A percentile compares a stretch with the other conserved stretches of the same genome.
Evolutionary conservation across 2,888 invertebrate genomes (phyloP).

Genomic region (Leistus spinibarbis): DNA sequence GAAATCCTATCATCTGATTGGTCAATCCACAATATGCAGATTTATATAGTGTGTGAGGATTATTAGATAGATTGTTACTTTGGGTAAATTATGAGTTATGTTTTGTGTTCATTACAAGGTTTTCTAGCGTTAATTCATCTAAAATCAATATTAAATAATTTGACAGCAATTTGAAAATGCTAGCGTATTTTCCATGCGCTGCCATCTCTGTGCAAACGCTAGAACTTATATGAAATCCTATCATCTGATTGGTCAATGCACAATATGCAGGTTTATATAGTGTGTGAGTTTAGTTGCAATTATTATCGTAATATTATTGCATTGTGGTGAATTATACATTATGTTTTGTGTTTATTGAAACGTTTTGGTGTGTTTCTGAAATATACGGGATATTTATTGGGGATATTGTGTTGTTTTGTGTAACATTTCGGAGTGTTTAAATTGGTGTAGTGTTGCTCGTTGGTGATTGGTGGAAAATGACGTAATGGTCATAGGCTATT

Average conservation of each 20-base stretch:
- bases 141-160: too few relatives aligned
- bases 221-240: neutral
- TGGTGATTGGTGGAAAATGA: constrained; percentile 47
- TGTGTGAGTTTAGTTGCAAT: neutral
- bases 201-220: neutral
- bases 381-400: neutral
- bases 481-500: constrained; percentile 52
- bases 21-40: neutral
- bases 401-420: neutral
- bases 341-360: neutral
- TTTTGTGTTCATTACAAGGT: too few relatives aligned
- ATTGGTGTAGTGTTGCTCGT: neutral
- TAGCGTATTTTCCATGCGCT: too few relatives aligned
- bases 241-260: neutral
- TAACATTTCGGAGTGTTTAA: neutral
- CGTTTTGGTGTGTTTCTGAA: neutral
- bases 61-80: neutral
- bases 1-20: neutral
- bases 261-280: neutral
- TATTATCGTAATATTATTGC: neutral
- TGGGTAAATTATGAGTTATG: too few relatives aligned
- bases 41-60: neutral
- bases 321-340: too few relatives aligned
- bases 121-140: too few relatives aligned
- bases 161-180: too few relatives aligned